These are phyloP conservation scores for Acropora yongei DNA, from an alignment of 64 coral and sea anemone species.

Conservation along the genomic window DNA sequence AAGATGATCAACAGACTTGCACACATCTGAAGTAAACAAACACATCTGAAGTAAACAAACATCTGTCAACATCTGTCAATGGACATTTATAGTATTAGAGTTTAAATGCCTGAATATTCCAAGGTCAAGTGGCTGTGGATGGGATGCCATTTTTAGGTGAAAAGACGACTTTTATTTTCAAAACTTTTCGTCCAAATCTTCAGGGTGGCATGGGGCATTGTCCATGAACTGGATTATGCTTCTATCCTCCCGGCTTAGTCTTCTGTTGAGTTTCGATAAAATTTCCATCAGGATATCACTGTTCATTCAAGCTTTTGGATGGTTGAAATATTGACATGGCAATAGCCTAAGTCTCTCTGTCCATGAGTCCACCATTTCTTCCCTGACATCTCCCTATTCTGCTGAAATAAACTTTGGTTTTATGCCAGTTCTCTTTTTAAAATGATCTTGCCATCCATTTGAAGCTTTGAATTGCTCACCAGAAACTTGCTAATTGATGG, in stretches of 20 bases:
- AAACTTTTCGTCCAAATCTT: background rate
- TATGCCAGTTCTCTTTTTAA: slow-evolving; percentile 60
- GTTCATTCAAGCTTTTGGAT: slow-evolving; percentile 51
- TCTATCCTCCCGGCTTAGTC: slow-evolving; percentile 42
- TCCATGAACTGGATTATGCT: slow-evolving; percentile 21
- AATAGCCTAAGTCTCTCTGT: slow-evolving; percentile 53
- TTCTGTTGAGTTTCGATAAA: slow-evolving; percentile 28
- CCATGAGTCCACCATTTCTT: slow-evolving; percentile 62
- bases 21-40: background rate
- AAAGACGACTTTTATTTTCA: background rate
- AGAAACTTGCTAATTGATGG: background rate
- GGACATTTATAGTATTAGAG: background rate
- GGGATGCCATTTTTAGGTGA: background rate
- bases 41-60: background rate
- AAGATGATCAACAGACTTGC: slow-evolving; percentile 17
- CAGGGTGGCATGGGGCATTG: background rate
- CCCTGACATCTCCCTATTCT: slow-evolving; percentile 58
- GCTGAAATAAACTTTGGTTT: slow-evolving; percentile 63
- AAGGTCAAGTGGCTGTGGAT: slow-evolving; percentile 9
- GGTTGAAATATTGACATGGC: slow-evolving; percentile 43
- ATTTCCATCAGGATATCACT: slow-evolving; percentile 55
- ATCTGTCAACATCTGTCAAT: background rate
- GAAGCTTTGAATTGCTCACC: slow-evolving; percentile 69
- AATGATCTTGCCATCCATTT: slow-evolving; percentile 58
- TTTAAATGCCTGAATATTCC: slow-evolving; percentile 1